Base-by-base conservation (phyloP, 2,888 invertebrate species). In the Clistopyga incitator region DNA sequence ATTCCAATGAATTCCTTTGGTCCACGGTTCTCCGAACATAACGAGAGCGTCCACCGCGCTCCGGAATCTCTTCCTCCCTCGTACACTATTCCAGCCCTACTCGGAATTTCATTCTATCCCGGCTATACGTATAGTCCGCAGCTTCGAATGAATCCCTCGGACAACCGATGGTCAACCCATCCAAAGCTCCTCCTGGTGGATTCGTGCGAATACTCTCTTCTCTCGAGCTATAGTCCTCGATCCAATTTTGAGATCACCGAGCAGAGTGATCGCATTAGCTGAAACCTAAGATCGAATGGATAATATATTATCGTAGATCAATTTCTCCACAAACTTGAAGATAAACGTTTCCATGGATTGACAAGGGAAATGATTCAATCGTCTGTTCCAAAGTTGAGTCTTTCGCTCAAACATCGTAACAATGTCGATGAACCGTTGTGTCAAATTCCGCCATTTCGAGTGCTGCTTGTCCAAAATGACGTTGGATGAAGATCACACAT, bases 51-150 rank as follows among this genome's bases (percentile, higher is more conserved):
- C n/a, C 77, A 71, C 75, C 50, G 45, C 42, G 65, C 70, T 54
- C 81, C n/a, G 78, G 61, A 83, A 83, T 79, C 71, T 85, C 80
- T 81, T 72, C 71, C 64, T 64, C 81, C 52, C 68, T 70, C 20
- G 45, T 59, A 71, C 68, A 61, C 47, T 67, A 82, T 38, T 64
- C 54, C 34, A 34, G 13, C 15, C 13, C 13, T 45, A 56, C 72
- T 20, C 52, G 86, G 87, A 88, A 89, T 89, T 87, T 86, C 84
- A 86, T 87, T 88, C 83, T 64, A 77, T 78, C 81, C 75, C n/a
- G 18, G 23, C n/a, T 76, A 72, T 64, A 61, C 52, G 15, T 34
- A 74, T 61, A 56, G 56, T 54, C 61, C 29, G 59, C n/a, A 52
- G 47, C 29, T 34, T 47, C 50, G 23, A 78, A 45, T 45, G 38